Evolutionary conservation across 2,797 vertebrate genomes (phyloP).

Genomic region (Halcyon badia): DNA sequence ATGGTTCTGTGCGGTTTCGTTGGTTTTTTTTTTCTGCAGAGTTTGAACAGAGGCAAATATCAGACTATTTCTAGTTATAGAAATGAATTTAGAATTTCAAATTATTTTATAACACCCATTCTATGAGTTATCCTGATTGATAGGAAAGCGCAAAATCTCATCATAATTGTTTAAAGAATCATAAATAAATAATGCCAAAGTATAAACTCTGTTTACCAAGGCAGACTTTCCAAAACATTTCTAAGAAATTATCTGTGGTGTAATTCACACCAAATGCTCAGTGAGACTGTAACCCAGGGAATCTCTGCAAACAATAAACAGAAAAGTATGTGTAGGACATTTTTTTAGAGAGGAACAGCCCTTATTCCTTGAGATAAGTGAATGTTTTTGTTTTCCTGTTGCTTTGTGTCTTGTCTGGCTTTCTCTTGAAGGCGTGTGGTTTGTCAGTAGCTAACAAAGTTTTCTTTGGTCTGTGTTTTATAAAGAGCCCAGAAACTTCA

Average conservation of each 20-base stretch:
- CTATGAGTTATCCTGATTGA: background rate
- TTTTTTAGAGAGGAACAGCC: background rate
- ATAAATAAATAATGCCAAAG: background rate
- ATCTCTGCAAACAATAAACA: background rate
- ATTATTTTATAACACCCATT: background rate
- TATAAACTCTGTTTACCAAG: background rate
- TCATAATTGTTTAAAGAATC: background rate
- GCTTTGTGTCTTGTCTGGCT: background rate
- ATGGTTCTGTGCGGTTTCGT: background rate
- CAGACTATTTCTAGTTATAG: background rate
- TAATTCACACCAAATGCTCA: background rate
- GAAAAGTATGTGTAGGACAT: fast-evolving
- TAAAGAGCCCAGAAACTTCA: background rate
- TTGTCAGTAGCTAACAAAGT: background rate
- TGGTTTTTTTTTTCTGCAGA: background rate
- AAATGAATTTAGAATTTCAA: background rate
- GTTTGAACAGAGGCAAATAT: background rate
- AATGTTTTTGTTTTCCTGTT: background rate
- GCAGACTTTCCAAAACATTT: background rate
- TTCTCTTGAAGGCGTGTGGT: background rate
- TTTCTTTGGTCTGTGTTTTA: background rate
- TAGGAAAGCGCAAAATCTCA: background rate
- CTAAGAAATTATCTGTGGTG: background rate
- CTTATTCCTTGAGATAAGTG: background rate
- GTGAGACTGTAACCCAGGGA: background rate